Evolutionary conservation across 2,888 invertebrate genomes (phyloP).

Genomic region (Serripes groenlandicus): DNA sequence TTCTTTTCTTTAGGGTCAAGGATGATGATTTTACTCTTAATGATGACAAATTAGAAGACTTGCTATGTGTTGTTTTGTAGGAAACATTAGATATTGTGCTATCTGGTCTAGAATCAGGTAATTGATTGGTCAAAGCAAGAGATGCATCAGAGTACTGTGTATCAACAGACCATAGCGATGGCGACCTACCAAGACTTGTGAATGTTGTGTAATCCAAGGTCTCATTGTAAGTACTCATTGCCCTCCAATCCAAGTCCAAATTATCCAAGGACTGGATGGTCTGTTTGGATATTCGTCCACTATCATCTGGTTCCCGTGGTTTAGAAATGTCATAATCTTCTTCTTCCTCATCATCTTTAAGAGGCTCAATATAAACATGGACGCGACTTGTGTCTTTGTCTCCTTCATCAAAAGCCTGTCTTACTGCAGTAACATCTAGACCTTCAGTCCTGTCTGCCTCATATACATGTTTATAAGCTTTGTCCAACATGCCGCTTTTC

Average conservation of each 20-base stretch:
- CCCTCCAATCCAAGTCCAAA: constrained; percentile 15
- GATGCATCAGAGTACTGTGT: constrained; percentile 10
- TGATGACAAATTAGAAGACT: not conserved
- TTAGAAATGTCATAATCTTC: not conserved
- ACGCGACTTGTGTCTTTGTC: constrained; percentile 6
- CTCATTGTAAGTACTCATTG: constrained; percentile 5
- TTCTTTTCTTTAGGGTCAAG: not conserved
- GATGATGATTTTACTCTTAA: not conserved
- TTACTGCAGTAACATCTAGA: too few species aligned
- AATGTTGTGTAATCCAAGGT: constrained; percentile 4
- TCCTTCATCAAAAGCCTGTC: not conserved
- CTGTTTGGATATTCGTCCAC: not conserved
- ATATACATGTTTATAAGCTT: too few species aligned
- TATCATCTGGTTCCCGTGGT: not conserved
- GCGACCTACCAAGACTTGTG: not conserved
- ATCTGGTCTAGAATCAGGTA: not conserved
- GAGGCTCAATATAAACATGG: constrained; percentile 19
- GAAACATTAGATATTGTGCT: not conserved
- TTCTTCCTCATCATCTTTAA: constrained; percentile 5
- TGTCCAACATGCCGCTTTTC: too few species aligned
- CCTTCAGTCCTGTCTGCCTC: too few species aligned
- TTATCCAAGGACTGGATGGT: constrained; percentile 8
- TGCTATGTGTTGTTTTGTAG: not conserved
- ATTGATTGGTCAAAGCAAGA: not conserved
- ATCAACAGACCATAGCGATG: constrained; percentile 9